Evolutionary conservation across 2,888 invertebrate species (phyloP).

Genomic region (Nomada fabriciana): DNA sequence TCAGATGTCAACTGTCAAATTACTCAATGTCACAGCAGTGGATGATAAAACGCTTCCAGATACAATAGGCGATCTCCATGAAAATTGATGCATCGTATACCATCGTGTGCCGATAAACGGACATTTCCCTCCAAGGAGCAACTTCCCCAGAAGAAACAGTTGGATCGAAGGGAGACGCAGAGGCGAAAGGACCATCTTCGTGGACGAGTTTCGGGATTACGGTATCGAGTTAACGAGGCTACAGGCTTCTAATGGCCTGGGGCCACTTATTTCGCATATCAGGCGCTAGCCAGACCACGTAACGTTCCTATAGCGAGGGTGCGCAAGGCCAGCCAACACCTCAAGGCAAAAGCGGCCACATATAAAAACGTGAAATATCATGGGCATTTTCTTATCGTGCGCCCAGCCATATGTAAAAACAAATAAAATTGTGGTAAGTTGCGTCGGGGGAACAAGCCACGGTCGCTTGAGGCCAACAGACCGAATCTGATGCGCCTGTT

Average conservation of each 20-base stretch:
- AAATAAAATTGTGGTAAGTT: slow-evolving; percentile 82
- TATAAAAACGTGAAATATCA: slow-evolving; percentile 83
- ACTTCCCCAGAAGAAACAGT: slow-evolving; percentile 29
- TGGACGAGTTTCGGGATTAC: slow-evolving; percentile 62
- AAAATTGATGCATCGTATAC: slow-evolving; percentile 18
- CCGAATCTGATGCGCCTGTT: slow-evolving; percentile 67
- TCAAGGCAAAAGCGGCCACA: slow-evolving; percentile 79
- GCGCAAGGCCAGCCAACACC: slow-evolving; percentile 79
- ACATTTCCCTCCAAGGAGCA: slow-evolving; percentile 37
- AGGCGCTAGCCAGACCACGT: slow-evolving; percentile 71
- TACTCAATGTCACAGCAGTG: background rate
- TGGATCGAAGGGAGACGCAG: slow-evolving; percentile 47
- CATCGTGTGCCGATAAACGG: slow-evolving; percentile 18
- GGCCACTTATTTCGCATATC: slow-evolving; percentile 82
- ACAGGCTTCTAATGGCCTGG: slow-evolving; percentile 69
- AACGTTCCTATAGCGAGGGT: slow-evolving; percentile 75
- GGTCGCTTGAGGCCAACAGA: slow-evolving; percentile 73
- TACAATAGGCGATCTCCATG: background rate
- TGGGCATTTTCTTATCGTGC: slow-evolving; percentile 80
- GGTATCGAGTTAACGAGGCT: slow-evolving; percentile 70
- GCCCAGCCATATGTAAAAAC: slow-evolving; percentile 80
- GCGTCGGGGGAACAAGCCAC: slow-evolving; percentile 77
- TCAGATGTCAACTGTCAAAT: background rate
- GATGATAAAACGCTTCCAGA: background rate
- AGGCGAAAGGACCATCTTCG: slow-evolving; percentile 60